phyloP scores from a whole-genome alignment of 2,888 invertebrate species.

The Rhodophaea formosa region DNA sequence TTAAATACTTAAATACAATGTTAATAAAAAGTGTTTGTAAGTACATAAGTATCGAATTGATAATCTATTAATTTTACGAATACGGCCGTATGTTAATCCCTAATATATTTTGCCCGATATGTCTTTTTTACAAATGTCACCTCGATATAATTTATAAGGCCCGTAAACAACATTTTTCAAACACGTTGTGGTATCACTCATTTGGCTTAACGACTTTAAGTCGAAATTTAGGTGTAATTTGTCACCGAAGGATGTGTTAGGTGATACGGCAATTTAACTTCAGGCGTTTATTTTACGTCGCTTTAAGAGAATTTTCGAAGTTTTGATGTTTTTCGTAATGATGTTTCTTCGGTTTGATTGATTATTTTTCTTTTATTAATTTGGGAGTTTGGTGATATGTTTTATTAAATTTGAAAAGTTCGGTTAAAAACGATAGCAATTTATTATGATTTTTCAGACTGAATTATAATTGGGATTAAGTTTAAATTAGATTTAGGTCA shows the following conservation, averaged over 20 bases:
- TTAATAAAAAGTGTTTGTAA: too few species aligned
- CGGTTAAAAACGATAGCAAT: too few species aligned
- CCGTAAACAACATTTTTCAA: background rate
- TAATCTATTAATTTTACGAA: too few species aligned
- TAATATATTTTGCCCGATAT: too few species aligned
- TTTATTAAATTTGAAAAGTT: background rate
- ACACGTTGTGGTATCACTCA: background rate
- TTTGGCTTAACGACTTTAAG: slow-evolving; percentile 2
- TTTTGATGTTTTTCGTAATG: slow-evolving; percentile 5
- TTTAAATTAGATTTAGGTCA: too few species aligned
- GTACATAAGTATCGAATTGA: too few species aligned
- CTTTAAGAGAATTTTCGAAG: background rate
- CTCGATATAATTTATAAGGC: background rate
- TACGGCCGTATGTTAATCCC: too few species aligned
- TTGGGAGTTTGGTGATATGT: background rate
- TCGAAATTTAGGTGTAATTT: slow-evolving; percentile 3
- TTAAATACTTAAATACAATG: too few species aligned
- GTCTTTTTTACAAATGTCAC: background rate
- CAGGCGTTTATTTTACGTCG: background rate
- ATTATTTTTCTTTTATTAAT: background rate
- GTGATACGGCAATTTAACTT: slow-evolving; percentile 14
- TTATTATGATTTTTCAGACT: too few species aligned
- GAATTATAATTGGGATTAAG: too few species aligned
- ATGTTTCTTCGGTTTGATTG: slow-evolving; percentile 4
- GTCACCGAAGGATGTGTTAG: slow-evolving; percentile 4